Conservation (phyloP, 2,113 vertebrate species). For the Cyprinodon variegatus region DNA sequence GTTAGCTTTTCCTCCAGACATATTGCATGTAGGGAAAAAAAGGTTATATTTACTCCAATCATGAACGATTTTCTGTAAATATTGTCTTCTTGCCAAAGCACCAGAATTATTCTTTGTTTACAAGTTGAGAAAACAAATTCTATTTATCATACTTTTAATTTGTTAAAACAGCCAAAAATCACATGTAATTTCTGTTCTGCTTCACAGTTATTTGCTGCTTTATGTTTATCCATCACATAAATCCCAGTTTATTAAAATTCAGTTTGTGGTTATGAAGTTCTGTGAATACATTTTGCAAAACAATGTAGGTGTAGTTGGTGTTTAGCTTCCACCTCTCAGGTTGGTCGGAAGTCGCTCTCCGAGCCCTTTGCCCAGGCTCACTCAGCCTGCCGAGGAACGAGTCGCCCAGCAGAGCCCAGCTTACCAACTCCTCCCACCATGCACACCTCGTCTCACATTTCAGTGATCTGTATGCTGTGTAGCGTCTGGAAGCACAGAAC, state of each 20-base stretch:
- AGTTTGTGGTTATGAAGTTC: background rate
- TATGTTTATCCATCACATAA: background rate
- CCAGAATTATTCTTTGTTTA: too few species aligned
- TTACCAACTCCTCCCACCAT: slow-evolving; percentile 82
- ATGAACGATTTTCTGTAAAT: too few species aligned
- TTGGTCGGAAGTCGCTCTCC: slow-evolving; percentile 76
- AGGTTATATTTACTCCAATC: too few species aligned
- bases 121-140: too few species aligned
- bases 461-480: slow-evolving; percentile 85
- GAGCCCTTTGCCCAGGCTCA: slow-evolving; percentile 50
- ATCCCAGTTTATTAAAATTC: background rate
- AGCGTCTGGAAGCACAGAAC: slow-evolving; percentile 87
- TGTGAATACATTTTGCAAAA: background rate
- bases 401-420: slow-evolving; percentile 78
- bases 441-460: slow-evolving; percentile 87
- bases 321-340: slow-evolving; percentile 60
- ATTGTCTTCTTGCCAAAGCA: too few species aligned
- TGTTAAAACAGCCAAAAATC: too few species aligned
- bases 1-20: too few species aligned
- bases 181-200: too few species aligned
- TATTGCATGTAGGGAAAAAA: too few species aligned
- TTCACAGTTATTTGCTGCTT: background rate
- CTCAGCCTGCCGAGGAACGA: slow-evolving; percentile 76
- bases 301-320: background rate
- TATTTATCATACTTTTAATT: too few species aligned